phyloP scores from a whole-genome alignment of 2,113 vertebrate genomes.

The Mirza zaza region DNA sequence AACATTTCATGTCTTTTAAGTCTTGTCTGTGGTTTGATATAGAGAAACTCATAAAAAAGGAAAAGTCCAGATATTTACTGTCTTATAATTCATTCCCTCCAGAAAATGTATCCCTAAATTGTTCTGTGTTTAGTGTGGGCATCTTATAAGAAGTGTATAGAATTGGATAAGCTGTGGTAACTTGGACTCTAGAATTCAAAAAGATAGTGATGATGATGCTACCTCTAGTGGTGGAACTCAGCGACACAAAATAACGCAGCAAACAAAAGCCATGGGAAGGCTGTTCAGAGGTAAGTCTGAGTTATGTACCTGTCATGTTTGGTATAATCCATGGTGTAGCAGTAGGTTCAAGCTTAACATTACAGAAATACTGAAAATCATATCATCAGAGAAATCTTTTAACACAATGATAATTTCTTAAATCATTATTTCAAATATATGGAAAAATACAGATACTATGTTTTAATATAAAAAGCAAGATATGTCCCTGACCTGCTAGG shows the following conservation, averaged over 20 bases:
- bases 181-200: neutral
- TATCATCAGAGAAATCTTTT: neutral
- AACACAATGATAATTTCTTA: neutral
- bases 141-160: neutral
- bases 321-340: neutral
- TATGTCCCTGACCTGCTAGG: neutral
- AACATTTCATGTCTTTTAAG: neutral
- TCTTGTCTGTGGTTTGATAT: neutral
- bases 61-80: neutral
- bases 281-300: neutral
- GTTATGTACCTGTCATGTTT: neutral
- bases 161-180: neutral
- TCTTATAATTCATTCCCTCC: neutral
- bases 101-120: neutral
- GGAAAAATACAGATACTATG: neutral
- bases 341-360: neutral
- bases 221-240: conserved; percentile 8
- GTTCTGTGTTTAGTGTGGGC: neutral
- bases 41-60: neutral
- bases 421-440: conserved; percentile 18
- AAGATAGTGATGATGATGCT: neutral
- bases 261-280: neutral
- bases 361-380: neutral
- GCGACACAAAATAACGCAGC: neutral
- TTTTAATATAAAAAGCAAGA: neutral